phyloP scores from a whole-genome alignment of 2,888 invertebrate species.

The Oegoconia quadripuncta region DNA sequence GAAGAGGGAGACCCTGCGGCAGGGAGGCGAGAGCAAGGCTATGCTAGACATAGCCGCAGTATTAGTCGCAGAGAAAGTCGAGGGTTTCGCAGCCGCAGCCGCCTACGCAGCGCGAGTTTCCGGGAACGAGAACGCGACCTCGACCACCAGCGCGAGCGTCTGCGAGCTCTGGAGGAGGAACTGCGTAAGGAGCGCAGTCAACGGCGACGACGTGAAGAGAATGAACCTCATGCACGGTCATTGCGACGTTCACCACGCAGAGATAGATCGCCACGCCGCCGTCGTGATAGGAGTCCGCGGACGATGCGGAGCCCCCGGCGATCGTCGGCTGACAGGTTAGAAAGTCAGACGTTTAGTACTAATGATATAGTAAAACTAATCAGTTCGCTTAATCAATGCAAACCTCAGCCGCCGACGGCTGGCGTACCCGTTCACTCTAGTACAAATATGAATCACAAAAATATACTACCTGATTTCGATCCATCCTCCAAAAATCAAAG shows the following conservation, averaged over 20 bases:
- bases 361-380: conserved; percentile 9
- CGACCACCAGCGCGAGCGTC: neutral
- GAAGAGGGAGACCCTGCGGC: neutral
- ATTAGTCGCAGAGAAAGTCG: too few species aligned
- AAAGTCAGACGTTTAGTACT: conserved; percentile 8
- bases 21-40: neutral
- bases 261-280: neutral
- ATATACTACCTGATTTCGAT: conserved; percentile 20
- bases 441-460: conserved; percentile 5
- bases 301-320: neutral
- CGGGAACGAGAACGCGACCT: neutral
- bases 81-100: neutral
- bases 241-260: neutral
- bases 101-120: neutral
- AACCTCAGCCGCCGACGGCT: neutral
- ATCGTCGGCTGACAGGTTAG: conserved; percentile 5
- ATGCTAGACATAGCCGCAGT: neutral
- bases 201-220: neutral
- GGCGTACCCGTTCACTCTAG: neutral
- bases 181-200: neutral
- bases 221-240: too few species aligned
- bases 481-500: conserved; percentile 18
- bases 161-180: neutral
- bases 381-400: conserved; percentile 1
- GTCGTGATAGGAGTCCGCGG: neutral